phyloP scores from a whole-genome alignment of 2,113 vertebrate species.

The Globicephala melas region DNA sequence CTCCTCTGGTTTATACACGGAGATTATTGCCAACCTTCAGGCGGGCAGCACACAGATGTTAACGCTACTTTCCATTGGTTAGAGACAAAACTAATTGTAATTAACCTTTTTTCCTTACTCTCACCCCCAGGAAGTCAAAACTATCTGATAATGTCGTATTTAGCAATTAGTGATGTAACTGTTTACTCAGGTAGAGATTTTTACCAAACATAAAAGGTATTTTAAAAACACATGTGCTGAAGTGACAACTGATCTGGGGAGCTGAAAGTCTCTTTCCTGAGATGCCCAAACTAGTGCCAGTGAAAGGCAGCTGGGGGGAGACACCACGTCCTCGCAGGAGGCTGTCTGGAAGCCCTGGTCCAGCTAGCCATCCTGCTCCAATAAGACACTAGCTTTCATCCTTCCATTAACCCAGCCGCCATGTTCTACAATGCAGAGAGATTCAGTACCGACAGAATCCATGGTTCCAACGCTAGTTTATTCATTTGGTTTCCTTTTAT shows the following conservation, averaged over 20 bases:
- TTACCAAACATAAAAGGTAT: slow-evolving; percentile 51
- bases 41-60: slow-evolving; percentile 29
- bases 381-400: rapidly evolving
- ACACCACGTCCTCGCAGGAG: rapidly evolving
- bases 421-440: rapidly evolving
- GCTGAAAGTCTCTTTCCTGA: neutral
- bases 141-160: slow-evolving; percentile 62
- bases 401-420: rapidly evolving
- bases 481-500: rapidly evolving
- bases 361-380: rapidly evolving
- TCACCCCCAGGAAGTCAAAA: slow-evolving; percentile 65
- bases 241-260: neutral
- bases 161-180: slow-evolving; percentile 60
- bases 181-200: slow-evolving; percentile 64
- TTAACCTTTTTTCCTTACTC: slow-evolving; percentile 56
- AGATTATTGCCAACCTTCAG: slow-evolving; percentile 36
- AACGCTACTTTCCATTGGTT: slow-evolving; percentile 42
- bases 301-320: neutral
- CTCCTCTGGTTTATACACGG: neutral
- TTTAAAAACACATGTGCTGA: slow-evolving; percentile 26
- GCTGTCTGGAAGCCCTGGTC: neutral
- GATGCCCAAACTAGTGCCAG: neutral
- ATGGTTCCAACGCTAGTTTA: rapidly evolving
- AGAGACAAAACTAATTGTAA: slow-evolving; percentile 48
- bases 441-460: neutral